Evolutionary conservation across 2,797 vertebrate species (phyloP), one percentile per base, ranked within the genome.

Genomic region (Phyllotis vaccarum): DNA sequence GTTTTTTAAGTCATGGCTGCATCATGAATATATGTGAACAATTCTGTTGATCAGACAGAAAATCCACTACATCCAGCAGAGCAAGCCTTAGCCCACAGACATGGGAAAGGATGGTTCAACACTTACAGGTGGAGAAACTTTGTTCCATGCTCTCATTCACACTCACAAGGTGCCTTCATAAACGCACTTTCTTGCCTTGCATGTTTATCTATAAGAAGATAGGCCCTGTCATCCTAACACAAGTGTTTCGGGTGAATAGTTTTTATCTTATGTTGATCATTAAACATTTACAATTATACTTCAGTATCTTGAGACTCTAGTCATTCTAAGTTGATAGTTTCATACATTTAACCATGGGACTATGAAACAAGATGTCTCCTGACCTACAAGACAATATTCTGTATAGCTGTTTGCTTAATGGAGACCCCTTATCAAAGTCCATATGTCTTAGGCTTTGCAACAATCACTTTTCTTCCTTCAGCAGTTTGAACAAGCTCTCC

Each of bases 291-390:
- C 31, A 72, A 86, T 49, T 95, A 86, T 54, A 54, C 9, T 49
- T 90, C 54, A 60, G 52, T 49, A 7, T 83, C 74, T 93, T n/a
- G 56, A 82, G 7, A 90, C 37, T 46, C 13, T 29, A 68, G 12
- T 78, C 93, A 78, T 64, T 93, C 3, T 91, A 95, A 43, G 4
- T 86, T 91, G 83, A 60, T 87, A 27, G 34, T 74, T 89, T 89
- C 64, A 66, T 91, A 56, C 54, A 2, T 64, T 52, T n/a, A 43
- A 54, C 24, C n/a, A 40, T 29, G 10, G 22, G 34, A 94, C 91
- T 76, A 29, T 78, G 16, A 86, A 66, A 80, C 87, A 37, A 17
- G 14, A 46, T 14, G n/a, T 52, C 74, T 56, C 40, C 27, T 64
- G 40, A 11, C 31, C n/a, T 64, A 34, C 13, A 5, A 85, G 34